Evolutionary conservation across 2,797 vertebrate species (phyloP).

Genomic region (Sebastes baramenuke): DNA sequence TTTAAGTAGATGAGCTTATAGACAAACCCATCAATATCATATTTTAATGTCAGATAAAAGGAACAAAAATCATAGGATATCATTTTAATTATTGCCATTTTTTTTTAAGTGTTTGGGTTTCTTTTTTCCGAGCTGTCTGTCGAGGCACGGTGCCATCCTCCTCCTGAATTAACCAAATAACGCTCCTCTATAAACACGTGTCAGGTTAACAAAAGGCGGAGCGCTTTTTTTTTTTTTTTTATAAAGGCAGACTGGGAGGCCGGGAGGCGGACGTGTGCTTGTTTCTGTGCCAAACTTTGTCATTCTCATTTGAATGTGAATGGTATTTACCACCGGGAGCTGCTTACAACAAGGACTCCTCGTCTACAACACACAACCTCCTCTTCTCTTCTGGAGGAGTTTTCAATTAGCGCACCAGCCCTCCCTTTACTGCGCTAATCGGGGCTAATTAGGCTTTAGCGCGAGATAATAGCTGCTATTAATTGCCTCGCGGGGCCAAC

Average conservation of each 20-base stretch:
- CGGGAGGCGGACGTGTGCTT: slow-evolving; percentile 69
- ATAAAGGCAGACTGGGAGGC: slow-evolving; percentile 47
- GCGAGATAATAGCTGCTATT: slow-evolving; percentile 82
- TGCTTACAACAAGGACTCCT: slow-evolving; percentile 68
- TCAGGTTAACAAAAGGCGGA: slow-evolving; percentile 81
- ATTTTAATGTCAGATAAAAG: slow-evolving; percentile 22
- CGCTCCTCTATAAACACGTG: slow-evolving; percentile 70
- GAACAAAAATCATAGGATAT: neutral
- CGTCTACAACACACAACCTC: slow-evolving; percentile 71
- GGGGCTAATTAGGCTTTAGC: slow-evolving; percentile 83
- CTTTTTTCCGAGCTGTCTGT: neutral
- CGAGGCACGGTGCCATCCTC: slow-evolving; percentile 71
- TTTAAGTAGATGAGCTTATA: too few species aligned
- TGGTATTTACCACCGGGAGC: slow-evolving; percentile 79
- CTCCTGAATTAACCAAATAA: slow-evolving; percentile 73
- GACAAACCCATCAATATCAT: neutral
- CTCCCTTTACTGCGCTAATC: slow-evolving; percentile 70
- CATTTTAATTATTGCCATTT: slow-evolving; percentile 8
- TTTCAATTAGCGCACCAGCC: slow-evolving; percentile 79
- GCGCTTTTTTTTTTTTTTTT: slow-evolving; percentile 51
- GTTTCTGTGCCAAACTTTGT: slow-evolving; percentile 81
- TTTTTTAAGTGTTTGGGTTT: neutral
- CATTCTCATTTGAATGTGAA: slow-evolving; percentile 88
- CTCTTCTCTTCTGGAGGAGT: slow-evolving; percentile 66
- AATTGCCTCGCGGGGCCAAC: slow-evolving; percentile 80